Percentiles rank a stretch among this genome's conserved stretches.
Evolutionary conservation across 1,140 invertebrate species (phyloP).

Genomic region (Rhynchophorus ferrugineus): DNA sequence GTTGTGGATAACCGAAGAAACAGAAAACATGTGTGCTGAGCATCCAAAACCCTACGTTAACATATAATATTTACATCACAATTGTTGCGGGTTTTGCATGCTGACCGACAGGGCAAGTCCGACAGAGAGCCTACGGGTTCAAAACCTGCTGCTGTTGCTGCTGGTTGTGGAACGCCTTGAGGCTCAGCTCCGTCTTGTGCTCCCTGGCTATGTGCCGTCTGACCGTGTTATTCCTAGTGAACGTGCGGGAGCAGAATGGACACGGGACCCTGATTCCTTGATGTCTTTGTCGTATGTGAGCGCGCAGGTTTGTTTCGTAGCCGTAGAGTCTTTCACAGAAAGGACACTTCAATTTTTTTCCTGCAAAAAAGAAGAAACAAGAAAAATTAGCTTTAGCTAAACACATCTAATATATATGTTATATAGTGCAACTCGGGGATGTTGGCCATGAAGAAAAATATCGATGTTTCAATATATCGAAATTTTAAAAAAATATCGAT

Average conservation of each 20-base stretch:
- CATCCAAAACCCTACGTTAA: slow-evolving; percentile 11
- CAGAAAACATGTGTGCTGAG: neutral
- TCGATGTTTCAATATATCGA: too few relatives aligned
- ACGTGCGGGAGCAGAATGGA: slow-evolving; percentile 81
- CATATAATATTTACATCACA: slow-evolving; percentile 18
- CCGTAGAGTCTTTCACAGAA: slow-evolving; percentile 88
- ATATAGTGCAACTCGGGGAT: too few relatives aligned
- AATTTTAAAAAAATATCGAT: too few relatives aligned
- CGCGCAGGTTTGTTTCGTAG: slow-evolving; percentile 84
- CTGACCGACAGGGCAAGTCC: neutral
- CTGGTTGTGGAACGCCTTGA: slow-evolving; percentile 58
- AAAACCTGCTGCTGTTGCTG: slow-evolving; percentile 41
- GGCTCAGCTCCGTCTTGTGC: slow-evolving; percentile 66
- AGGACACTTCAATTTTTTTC: slow-evolving; percentile 84
- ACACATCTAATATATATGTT: too few relatives aligned
- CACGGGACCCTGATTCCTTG: slow-evolving; percentile 83
- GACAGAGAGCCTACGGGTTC: slow-evolving; percentile 7
- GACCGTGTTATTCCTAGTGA: slow-evolving; percentile 86
- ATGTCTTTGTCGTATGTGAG: slow-evolving; percentile 82
- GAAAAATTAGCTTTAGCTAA: neutral
- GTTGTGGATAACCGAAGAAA: slow-evolving; percentile 1
- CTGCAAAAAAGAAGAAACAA: slow-evolving; percentile 44
- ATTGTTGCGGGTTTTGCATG: slow-evolving; percentile 6
- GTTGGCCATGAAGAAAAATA: too few relatives aligned
- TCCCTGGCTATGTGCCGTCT: slow-evolving; percentile 79